A percentile compares a stretch with the other conserved stretches of the same genome.
phyloP scores from a whole-genome alignment of 2,113 vertebrate genomes.

The Taurulus bubalis region DNA sequence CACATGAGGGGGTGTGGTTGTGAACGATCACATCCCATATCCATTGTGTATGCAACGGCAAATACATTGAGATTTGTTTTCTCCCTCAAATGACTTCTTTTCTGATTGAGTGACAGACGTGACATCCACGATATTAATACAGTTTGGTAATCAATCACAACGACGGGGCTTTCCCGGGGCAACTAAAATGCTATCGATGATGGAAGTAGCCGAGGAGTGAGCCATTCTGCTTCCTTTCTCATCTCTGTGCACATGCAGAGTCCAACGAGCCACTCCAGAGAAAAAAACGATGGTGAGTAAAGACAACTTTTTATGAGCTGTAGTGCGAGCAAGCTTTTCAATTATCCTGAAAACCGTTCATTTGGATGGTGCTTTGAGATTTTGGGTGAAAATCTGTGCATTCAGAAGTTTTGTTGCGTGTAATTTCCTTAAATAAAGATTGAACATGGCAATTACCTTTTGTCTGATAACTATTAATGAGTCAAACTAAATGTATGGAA shows the following conservation, averaged over 20 bases:
- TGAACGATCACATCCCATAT: constrained; percentile 8
- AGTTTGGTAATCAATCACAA: constrained; percentile 1
- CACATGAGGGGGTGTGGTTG: neutral
- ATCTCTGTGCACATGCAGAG: neutral
- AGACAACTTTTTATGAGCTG: neutral
- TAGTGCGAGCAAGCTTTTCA: neutral
- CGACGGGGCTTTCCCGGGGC: neutral
- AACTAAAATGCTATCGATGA: neutral
- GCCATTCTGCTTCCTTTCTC: too few relatives aligned
- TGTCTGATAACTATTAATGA: neutral
- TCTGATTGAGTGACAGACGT: neutral
- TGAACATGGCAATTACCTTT: neutral
- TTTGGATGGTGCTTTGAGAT: neutral
- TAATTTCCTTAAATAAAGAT: neutral
- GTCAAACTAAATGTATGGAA: neutral
- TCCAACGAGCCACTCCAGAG: neutral
- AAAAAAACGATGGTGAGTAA: neutral
- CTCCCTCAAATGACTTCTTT: neutral
- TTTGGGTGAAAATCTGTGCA: neutral
- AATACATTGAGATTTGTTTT: neutral
- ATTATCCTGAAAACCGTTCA: neutral
- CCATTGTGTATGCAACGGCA: neutral
- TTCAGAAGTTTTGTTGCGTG: neutral
- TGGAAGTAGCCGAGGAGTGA: neutral
- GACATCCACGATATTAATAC: neutral